phyloP scores from a whole-genome alignment of 2,888 invertebrate species.

The Nomada flava region DNA sequence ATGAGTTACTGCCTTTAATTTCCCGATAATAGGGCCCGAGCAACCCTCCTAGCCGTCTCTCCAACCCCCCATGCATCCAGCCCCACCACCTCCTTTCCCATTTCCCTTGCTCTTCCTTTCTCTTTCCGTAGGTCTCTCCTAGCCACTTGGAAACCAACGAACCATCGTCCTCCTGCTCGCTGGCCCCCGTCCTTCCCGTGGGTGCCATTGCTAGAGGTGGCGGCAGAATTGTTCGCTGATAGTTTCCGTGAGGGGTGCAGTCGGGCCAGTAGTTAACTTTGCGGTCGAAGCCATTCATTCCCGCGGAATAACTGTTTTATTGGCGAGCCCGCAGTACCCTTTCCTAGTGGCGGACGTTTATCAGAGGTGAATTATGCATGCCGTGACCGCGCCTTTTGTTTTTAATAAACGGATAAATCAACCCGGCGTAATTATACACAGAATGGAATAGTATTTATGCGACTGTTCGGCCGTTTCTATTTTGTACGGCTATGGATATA shows the following conservation, averaged over 20 bases:
- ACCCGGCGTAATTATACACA: slow-evolving; percentile 5
- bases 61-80: slow-evolving; percentile 25
- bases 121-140: slow-evolving; percentile 46
- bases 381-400: slow-evolving; percentile 22
- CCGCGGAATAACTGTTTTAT: slow-evolving; percentile 71
- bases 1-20: slow-evolving; percentile 83
- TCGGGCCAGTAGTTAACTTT: slow-evolving; percentile 72
- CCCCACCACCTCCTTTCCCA: slow-evolving; percentile 18
- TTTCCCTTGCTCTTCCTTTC: slow-evolving; percentile 38
- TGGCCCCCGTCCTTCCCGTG: slow-evolving; percentile 52
- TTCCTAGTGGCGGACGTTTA: slow-evolving; percentile 64
- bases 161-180: slow-evolving; percentile 47
- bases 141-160: slow-evolving; percentile 48
- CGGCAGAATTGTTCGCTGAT: slow-evolving; percentile 75
- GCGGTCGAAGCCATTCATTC: slow-evolving; percentile 70
- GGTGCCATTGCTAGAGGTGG: slow-evolving; percentile 65
- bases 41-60: slow-evolving; percentile 66
- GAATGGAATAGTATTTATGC: slow-evolving; percentile 24
- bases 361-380: slow-evolving; percentile 66
- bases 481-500: too few relatives aligned
- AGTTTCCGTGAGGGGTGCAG: slow-evolving; percentile 70
- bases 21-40: slow-evolving; percentile 80
- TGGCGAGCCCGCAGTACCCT: slow-evolving; percentile 68
- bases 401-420: slow-evolving; percentile 28
- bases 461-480: not conserved